Evolutionary conservation across 2,888 invertebrate genomes (phyloP).

Genomic region (Meganola albula): DNA sequence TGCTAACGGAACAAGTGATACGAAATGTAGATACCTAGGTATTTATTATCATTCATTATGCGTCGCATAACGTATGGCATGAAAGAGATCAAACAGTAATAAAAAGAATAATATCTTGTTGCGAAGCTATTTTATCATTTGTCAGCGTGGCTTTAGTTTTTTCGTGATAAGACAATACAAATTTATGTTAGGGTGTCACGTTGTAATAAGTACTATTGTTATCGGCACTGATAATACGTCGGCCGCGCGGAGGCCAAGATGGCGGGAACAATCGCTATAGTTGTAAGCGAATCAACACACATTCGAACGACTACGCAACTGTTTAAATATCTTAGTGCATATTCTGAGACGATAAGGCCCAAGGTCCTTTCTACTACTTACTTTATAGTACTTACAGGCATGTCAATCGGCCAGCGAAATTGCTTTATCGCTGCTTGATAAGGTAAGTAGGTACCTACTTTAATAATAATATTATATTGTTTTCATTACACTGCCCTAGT

Average conservation of each 20-base stretch:
- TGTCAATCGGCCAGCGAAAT: constrained; percentile 34
- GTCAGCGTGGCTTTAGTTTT: constrained; percentile 46
- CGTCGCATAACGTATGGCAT: no score
- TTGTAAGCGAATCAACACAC: constrained; percentile 33
- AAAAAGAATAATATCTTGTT: constrained; percentile 56
- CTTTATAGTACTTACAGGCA: constrained; percentile 31
- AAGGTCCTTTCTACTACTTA: constrained; percentile 55
- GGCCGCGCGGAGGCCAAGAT: constrained; percentile 58
- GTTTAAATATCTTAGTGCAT: constrained; percentile 53
- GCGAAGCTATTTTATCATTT: constrained; percentile 51
- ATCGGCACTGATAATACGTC: constrained; percentile 68
- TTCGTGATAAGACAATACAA: constrained; percentile 70
- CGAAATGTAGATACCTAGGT: no score
- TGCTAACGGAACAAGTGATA: no score
- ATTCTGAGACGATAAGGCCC: constrained; percentile 53
- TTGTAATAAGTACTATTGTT: constrained; percentile 63
- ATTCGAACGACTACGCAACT: constrained; percentile 45
- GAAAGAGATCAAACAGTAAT: constrained; percentile 49
- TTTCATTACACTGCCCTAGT: constrained; percentile 35
- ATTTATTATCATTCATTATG: no score
- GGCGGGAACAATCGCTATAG: constrained; percentile 38
- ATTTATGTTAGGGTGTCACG: constrained; percentile 74
- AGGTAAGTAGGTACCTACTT: constrained; percentile 10
- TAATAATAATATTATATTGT: no score
- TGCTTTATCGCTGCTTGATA: constrained; percentile 38